phyloP scores from a whole-genome alignment of 2,797 vertebrate genomes.

The Gymnoscopelus braueri region DNA sequence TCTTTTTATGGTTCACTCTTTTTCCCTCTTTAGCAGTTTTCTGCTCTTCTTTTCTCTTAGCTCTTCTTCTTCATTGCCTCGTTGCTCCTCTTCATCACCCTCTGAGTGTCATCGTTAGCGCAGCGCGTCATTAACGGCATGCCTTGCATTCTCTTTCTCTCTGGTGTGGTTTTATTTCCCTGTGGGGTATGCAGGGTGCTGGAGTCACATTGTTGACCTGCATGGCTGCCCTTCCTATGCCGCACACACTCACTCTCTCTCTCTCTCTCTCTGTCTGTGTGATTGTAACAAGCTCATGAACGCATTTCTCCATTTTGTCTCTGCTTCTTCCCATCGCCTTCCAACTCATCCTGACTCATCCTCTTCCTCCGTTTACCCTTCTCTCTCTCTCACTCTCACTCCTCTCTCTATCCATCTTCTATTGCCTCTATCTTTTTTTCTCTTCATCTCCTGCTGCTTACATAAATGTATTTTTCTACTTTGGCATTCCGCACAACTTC shows the following conservation, averaged over 20 bases:
- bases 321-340: neutral
- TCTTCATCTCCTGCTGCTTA: no score
- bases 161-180: constrained; percentile 34
- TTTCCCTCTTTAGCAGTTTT: constrained; percentile 42
- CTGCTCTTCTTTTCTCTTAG: constrained; percentile 15
- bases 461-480: no score
- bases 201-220: constrained; percentile 62
- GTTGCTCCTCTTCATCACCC: neutral
- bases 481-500: no score
- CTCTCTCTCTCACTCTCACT: neutral
- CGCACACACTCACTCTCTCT: no score
- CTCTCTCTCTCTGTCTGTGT: no score
- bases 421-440: no score
- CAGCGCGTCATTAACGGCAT: constrained; percentile 15
- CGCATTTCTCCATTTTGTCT: neutral
- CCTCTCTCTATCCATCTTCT: no score
- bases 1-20: constrained; percentile 35
- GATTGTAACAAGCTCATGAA: no score
- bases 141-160: constrained; percentile 43
- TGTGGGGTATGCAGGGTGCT: constrained; percentile 41
- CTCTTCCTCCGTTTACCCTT: neutral
- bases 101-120: constrained; percentile 29
- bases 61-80: neutral
- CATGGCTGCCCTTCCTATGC: constrained; percentile 32
- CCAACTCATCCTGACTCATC: neutral